Evolutionary conservation across 92 coral and sea anemone species (phyloP), one percentile per base, ranked within the genome.

Genomic region (Palythoa grandis): DNA sequence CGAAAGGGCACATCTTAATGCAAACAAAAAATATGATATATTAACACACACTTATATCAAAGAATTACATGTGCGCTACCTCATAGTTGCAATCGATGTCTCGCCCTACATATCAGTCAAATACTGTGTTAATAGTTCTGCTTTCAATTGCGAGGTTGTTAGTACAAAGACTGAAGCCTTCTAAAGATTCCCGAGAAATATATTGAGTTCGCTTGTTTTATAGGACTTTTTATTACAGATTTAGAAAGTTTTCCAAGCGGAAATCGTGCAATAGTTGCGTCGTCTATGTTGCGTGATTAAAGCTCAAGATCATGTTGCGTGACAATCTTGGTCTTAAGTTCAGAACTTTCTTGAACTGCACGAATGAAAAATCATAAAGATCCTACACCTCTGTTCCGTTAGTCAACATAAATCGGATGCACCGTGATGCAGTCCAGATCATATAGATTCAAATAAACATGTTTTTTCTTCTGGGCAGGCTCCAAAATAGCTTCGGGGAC

Each of bases 231-330:
- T 3, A 12, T 76, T 76, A 15, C 20, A 11, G 52, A 14, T 54
- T 12, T 23, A 40, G 17, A 7, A 56, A 25, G 22, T 24, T 35
- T 39, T 43, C 29, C 22, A 1, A 43, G 7, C 29, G 5, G 20
- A 73, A 43, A 43, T 73, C 1, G 20, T 19, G 10, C 12, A 50
- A n/a, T 52, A 11, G 10, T 77, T 29, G 67, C 29, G 40, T 11
- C 53, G 69, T 29, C 43, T 52, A 29, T 77, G 23, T 77, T 77
- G 68, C 82, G 82, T 77, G 82, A 76, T 29, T 2, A 54, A 53
- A 9, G 17, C 0, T n/a, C 17, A 10, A 13, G 2, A 10, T 11
- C 20, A 56, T 77, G 12, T 29, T 50, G 50, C 65, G 69, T 77
- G n/a, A 72, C 50, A 43, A 43, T 43, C 50, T 43, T 43, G 6